These are phyloP conservation scores for Lithophane ornitopus DNA, from an alignment of 2,888 invertebrate species.

Conservation along the genomic window DNA sequence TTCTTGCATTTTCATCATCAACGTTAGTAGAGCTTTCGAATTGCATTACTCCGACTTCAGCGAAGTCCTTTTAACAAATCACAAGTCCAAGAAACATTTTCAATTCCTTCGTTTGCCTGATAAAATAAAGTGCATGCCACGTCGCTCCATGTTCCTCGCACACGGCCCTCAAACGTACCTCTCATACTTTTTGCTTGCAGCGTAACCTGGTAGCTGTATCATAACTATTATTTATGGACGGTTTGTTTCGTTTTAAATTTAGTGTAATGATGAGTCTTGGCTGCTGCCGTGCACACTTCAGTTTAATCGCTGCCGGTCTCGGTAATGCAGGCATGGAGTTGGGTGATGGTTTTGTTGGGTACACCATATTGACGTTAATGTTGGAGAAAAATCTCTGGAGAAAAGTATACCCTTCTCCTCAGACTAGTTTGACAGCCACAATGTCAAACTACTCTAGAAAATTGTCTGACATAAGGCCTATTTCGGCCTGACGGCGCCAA, in stretches of 20 bases:
- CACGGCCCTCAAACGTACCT: conserved; percentile 48
- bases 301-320: conserved; percentile 64
- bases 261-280: conserved; percentile 80
- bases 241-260: conserved; percentile 86
- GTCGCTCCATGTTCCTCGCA: conserved; percentile 19
- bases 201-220: conserved; percentile 83
- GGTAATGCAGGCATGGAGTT: conserved; percentile 40
- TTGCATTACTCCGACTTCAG: background rate
- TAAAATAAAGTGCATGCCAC: conserved; percentile 56
- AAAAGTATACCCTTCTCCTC: no score
- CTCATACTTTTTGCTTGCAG: conserved; percentile 77
- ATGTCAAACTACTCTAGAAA: no score
- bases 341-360: conserved; percentile 44
- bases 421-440: no score
- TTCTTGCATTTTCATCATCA: background rate
- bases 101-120: conserved; percentile 39
- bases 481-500: no score
- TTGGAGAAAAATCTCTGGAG: background rate
- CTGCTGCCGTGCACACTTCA: conserved; percentile 69
- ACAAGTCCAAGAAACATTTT: conserved; percentile 28
- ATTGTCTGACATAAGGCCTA: no score
- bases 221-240: conserved; percentile 85
- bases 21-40: background rate
- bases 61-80: conserved; percentile 14
- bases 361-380: conserved; percentile 14